Percentiles rank a stretch among this genome's conserved stretches.
These are phyloP conservation scores for Calameuta idolon DNA, from an alignment of 2,888 invertebrate genomes.

Conservation along the genomic window DNA sequence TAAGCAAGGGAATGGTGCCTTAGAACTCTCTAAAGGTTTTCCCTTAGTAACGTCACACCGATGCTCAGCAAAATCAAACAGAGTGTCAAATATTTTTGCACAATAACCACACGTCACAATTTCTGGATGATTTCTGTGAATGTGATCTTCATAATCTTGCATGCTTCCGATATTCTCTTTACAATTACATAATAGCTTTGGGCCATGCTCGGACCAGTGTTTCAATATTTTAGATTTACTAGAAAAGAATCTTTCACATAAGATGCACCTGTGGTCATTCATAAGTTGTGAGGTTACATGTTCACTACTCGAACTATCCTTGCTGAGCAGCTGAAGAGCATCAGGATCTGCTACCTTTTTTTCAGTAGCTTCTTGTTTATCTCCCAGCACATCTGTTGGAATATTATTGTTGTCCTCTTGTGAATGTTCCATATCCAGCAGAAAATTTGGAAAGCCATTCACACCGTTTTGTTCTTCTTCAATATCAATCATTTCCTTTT, in stretches of 20 bases:
- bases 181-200: constrained; percentile 35
- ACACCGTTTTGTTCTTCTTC: constrained; percentile 15
- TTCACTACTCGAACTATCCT: neutral
- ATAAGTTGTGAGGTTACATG: neutral
- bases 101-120: constrained; percentile 37
- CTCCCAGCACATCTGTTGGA: constrained; percentile 44
- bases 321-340: neutral
- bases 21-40: neutral
- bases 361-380: constrained; percentile 45
- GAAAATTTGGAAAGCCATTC: constrained; percentile 32
- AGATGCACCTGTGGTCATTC: neutral
- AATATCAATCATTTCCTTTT: constrained; percentile 1
- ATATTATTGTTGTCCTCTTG: constrained; percentile 34
- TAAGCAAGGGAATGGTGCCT: constrained; percentile 5
- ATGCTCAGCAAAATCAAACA: neutral
- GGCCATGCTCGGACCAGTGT: neutral
- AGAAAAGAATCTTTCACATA: neutral
- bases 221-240: neutral
- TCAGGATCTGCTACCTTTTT: neutral
- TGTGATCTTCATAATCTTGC: constrained; percentile 38
- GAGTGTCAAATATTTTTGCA: neutral
- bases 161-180: constrained; percentile 32
- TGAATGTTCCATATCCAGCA: constrained; percentile 28
- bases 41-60: constrained; percentile 6
- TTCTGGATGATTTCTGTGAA: constrained; percentile 31